Conservation (phyloP, 92 coral and sea anemone genomes). For the Anthopleura xanthogrammica region DNA sequence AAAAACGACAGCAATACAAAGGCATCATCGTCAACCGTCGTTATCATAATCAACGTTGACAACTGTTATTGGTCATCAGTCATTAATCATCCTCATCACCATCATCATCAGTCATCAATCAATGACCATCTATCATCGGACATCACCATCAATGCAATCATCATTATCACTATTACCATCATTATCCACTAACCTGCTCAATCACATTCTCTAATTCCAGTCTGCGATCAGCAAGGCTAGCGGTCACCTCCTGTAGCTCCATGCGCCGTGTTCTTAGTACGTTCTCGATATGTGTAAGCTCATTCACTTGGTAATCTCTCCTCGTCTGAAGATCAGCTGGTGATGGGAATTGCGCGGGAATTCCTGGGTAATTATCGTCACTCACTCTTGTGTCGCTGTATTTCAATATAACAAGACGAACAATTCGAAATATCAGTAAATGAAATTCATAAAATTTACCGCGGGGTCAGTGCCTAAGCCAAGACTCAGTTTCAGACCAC, state of each 20-base stretch:
- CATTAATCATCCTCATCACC: neutral
- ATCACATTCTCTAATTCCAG: slow-evolving; percentile 54
- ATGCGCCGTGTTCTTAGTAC: slow-evolving; percentile 50
- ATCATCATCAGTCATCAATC: neutral
- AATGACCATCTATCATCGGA: too few relatives aligned
- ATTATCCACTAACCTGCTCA: slow-evolving; percentile 39
- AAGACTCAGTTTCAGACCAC: too few relatives aligned
- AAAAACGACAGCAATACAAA: too few relatives aligned
- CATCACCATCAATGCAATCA: neutral
- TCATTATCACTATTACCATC: neutral
- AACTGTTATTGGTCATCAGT: too few relatives aligned
- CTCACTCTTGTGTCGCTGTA: slow-evolving; percentile 10
- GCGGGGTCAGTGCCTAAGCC: neutral
- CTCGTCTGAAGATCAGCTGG: slow-evolving; percentile 35
- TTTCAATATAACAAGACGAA: neutral
- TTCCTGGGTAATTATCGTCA: neutral
- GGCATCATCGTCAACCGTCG: too few relatives aligned
- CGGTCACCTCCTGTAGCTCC: slow-evolving; percentile 69
- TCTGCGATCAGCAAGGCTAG: slow-evolving; percentile 57
- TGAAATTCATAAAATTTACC: too few relatives aligned
- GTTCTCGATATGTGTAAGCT: slow-evolving; percentile 59
- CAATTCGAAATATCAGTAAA: neutral
- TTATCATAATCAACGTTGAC: too few relatives aligned
- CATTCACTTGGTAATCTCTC: slow-evolving; percentile 55
- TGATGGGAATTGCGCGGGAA: slow-evolving; percentile 5